Evolutionary conservation across 2,797 vertebrate species (phyloP), one percentile per base, ranked within the genome.

Genomic region (Sebastolobus alascanus): DNA sequence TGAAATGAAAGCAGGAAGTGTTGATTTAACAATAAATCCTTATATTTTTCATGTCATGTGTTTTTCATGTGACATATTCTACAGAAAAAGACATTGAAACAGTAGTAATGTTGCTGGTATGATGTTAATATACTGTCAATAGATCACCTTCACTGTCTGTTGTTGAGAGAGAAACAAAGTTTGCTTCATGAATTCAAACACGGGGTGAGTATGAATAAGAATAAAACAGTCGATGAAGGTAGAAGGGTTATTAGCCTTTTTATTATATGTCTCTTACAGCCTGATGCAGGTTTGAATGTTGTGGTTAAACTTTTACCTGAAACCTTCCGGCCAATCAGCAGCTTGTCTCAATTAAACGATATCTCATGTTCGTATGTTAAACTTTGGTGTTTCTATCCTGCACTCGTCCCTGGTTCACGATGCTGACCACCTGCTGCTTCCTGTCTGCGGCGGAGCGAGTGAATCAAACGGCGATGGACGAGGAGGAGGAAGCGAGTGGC

Each of bases 351-450:
- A 4, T 5, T 35, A 22, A 61, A 68, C 11, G 13, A 33, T 6
- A 1, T 73, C 46, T 52, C 46, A 58, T 14, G 11, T 68, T 68
- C 56, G 11, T 50, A 13, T n/a, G 16, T 14, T 56, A 13, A 55
- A 25, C n/a, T 18, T 5, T 10, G 2, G 7, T 2, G 1, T 37
- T 55, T 16, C 20, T 1, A 11, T 40, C 54, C 40, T 3, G 16
- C 14, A 2, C 27, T 72, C 22, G 2, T 68, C 63, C 13, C 61
- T n/a, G 61, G 77, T 58, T 58, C 55, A 1, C 5, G 38, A 55
- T 4, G 69, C 40, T 4, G 73, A 81, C 81, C 75, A 73, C 77
- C 86, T 84, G 77, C 77, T 65, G 73, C 74, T 75, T 87, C 74
- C 76, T 20, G 50, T 77, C 56, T 33, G 46, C 0, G 5, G 22